phyloP scores from a whole-genome alignment of 2,113 vertebrate species.

The Xiphophorus couchianus region DNA sequence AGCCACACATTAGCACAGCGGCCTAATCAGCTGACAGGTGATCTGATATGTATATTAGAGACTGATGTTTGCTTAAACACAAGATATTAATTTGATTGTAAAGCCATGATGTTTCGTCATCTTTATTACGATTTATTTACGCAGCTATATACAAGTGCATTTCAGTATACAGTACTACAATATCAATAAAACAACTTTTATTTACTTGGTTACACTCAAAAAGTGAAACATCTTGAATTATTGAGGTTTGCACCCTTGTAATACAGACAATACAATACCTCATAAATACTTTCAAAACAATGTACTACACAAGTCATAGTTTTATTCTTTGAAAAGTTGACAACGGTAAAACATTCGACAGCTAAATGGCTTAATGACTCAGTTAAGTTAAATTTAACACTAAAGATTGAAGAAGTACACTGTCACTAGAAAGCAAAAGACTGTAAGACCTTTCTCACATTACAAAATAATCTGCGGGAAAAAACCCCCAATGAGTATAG shows the following conservation, averaged over 20 bases:
- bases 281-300: neutral
- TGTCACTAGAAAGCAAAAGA: constrained; percentile 26
- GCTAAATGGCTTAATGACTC: constrained; percentile 7
- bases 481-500: constrained; percentile 13
- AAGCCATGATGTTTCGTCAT: neutral
- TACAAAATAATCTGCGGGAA: constrained; percentile 17
- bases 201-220: neutral
- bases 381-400: constrained; percentile 21
- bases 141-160: neutral
- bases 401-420: constrained; percentile 28
- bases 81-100: neutral
- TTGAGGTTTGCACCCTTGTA: constrained; percentile 33
- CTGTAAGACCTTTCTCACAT: neutral
- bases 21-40: neutral
- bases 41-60: neutral
- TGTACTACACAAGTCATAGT: neutral
- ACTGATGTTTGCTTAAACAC: neutral
- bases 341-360: neutral
- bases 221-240: constrained; percentile 33
- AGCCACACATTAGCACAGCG: neutral
- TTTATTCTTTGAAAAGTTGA: neutral
- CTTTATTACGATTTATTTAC: neutral
- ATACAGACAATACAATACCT: constrained; percentile 9
- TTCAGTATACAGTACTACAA: neutral
- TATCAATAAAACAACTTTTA: neutral